Percentiles rank a stretch among this genome's conserved stretches.
phyloP scores from a whole-genome alignment of 2,888 invertebrate genomes.

The Drosophila greeni region DNA sequence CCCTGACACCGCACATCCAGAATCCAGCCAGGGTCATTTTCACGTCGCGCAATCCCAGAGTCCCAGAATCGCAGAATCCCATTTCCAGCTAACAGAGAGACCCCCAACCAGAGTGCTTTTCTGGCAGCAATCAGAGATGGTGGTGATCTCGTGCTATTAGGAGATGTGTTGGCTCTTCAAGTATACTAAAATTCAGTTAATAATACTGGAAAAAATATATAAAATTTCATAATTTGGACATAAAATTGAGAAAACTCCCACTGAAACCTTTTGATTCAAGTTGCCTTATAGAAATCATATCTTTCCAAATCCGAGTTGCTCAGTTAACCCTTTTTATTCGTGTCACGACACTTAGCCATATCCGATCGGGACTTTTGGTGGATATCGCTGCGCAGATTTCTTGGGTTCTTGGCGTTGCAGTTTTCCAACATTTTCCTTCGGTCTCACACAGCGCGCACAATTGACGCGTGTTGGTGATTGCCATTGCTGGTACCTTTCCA shows the following conservation, averaged over 20 bases:
- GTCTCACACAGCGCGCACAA: slow-evolving; percentile 71
- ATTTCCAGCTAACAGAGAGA: slow-evolving; percentile 53
- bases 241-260: too few relatives aligned
- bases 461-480: slow-evolving; percentile 73
- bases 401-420: slow-evolving; percentile 32
- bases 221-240: too few relatives aligned
- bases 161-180: too few relatives aligned
- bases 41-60: slow-evolving; percentile 51
- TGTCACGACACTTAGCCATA: slow-evolving; percentile 30
- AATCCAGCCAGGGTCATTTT: slow-evolving; percentile 34
- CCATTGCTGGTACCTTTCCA: slow-evolving; percentile 61
- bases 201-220: too few relatives aligned
- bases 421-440: slow-evolving; percentile 41
- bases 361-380: slow-evolving; percentile 23
- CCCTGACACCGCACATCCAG: slow-evolving; percentile 39
- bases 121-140: slow-evolving; percentile 47
- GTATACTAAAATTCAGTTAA: neutral
- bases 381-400: slow-evolving; percentile 36
- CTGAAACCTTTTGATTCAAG: neutral
- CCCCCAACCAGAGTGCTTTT: slow-evolving; percentile 40
- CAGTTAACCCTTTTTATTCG: slow-evolving; percentile 9
- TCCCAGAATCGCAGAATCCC: slow-evolving; percentile 22
- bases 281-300: neutral
- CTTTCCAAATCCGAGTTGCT: neutral
- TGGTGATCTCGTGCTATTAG: slow-evolving; percentile 22